Conservation (phyloP, 2,113 vertebrate species). For the Aspidoscelis tigris region DNA sequence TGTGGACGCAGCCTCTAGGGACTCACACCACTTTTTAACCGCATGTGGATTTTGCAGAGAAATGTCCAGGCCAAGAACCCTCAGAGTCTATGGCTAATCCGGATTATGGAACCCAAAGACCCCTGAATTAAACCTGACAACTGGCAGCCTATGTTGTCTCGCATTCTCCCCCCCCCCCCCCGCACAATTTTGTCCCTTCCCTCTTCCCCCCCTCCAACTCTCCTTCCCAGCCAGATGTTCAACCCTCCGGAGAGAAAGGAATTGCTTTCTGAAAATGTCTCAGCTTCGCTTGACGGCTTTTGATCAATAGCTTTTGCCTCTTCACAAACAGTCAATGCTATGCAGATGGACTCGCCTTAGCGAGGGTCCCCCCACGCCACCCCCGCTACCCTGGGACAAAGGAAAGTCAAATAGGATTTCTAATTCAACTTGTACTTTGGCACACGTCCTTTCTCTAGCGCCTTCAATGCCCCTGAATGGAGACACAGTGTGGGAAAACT, state of each 20-base stretch:
- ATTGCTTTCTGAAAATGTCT: constrained; percentile 66
- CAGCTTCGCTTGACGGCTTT: constrained; percentile 63
- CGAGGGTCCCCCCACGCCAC: constrained; percentile 45
- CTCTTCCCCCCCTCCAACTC: background rate
- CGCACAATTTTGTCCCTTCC: too few species aligned
- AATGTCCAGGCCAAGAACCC: too few species aligned
- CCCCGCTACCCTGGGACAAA: constrained; percentile 61
- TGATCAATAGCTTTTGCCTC: constrained; percentile 70
- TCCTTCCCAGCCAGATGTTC: constrained; percentile 71
- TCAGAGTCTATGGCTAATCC: too few species aligned
- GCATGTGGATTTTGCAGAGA: too few species aligned
- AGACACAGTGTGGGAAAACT: constrained; percentile 89
- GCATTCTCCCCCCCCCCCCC: background rate
- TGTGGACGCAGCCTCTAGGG: too few species aligned
- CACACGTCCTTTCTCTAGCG: constrained; percentile 89
- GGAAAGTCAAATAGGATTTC: constrained; percentile 89
- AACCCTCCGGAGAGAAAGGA: constrained; percentile 65
- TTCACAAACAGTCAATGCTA: constrained; percentile 48
- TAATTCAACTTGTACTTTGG: constrained; percentile 93
- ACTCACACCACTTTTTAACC: too few species aligned
- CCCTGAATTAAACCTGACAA: too few species aligned
- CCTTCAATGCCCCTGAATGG: constrained; percentile 80
- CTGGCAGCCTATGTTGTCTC: background rate
- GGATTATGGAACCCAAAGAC: too few species aligned
- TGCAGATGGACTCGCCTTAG: constrained; percentile 81